Evolutionary conservation across 2,797 vertebrate species (phyloP).

Genomic region (Serranus cabrilla): DNA sequence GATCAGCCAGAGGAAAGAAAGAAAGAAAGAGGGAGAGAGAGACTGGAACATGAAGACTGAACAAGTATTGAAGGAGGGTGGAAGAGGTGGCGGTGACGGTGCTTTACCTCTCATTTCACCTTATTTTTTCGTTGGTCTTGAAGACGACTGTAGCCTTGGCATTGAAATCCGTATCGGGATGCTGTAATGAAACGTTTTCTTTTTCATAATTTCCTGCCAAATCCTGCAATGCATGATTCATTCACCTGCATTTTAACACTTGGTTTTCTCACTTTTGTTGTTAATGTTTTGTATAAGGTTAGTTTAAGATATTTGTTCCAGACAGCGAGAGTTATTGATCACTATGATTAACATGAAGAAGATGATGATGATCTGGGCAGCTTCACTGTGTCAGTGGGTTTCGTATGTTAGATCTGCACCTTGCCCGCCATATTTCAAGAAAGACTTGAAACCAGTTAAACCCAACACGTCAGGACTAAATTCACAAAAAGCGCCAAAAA

Average conservation of each 20-base stretch:
- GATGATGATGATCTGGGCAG: constrained; percentile 33
- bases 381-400: constrained; percentile 45
- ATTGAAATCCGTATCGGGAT: constrained; percentile 63
- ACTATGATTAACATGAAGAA: constrained; percentile 22
- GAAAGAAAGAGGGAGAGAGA: constrained; percentile 37
- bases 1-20: constrained; percentile 53
- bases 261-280: constrained; percentile 56
- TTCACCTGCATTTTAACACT: constrained; percentile 67
- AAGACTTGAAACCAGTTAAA: constrained; percentile 21
- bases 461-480: constrained; percentile 33
- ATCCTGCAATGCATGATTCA: constrained; percentile 72
- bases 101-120: constrained; percentile 71
- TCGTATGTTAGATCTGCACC: constrained; percentile 18
- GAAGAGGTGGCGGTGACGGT: constrained; percentile 65
- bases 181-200: constrained; percentile 64
- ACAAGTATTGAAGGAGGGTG: constrained; percentile 62
- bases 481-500: not conserved
- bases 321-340: constrained; percentile 21
- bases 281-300: constrained; percentile 40
- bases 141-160: constrained; percentile 75
- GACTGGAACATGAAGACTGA: constrained; percentile 48
- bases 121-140: constrained; percentile 61
- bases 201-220: constrained; percentile 76
- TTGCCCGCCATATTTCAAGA: constrained; percentile 30
- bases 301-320: constrained; percentile 24